Base-by-base conservation (phyloP, 2,113 vertebrate genomes). In the Rhinoptilus africanus region DNA sequence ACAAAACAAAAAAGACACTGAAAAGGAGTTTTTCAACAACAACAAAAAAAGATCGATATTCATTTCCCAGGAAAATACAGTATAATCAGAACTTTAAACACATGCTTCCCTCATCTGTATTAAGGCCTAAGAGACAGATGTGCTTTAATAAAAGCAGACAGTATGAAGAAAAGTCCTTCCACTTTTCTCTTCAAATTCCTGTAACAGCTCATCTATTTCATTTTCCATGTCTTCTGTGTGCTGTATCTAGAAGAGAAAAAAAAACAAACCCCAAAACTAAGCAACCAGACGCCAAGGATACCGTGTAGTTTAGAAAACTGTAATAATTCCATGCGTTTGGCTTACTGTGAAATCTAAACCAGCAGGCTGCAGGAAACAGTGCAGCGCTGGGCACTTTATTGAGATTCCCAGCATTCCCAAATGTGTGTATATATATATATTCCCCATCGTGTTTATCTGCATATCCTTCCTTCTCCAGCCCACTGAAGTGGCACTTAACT, bases 141-240 rank as follows among this genome's bases (percentile, higher is more conserved):
- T 76, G 96, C 96, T 97, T 99, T 98, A 99, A 98, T 99, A 99
- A 98, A 99, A 99, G 98, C 99, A 99, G 97, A 99, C 99, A 1
- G 99, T 99, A 96, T 99, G 99, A 86, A 99, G 99, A 95, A 99
- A 99, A 97, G 99, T 98, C 92, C 99, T 98, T 94, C 99, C 99
- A 69, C 99, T 99, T 97, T 99, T 99, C 88, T 99, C 99, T 97
- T 99, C 99, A 35, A 99, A 99, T 97, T 99, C 99, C 95, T 99
- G 99, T 92, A 99, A 97, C 76, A 99, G 99, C 95, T 99, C 99
- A 6, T 99, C 99, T 7, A 99, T 99, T 97, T 99, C 99, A 22
- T 99, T 99, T 97, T 99, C 99, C 99, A 99, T 99, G 95, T 99
- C 99, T 57, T 99, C 99, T 0, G 99, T 99, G 97, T 99, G 99